Base-by-base conservation (phyloP, 2,888 invertebrate species). In the Orthonevra nobilis region DNA sequence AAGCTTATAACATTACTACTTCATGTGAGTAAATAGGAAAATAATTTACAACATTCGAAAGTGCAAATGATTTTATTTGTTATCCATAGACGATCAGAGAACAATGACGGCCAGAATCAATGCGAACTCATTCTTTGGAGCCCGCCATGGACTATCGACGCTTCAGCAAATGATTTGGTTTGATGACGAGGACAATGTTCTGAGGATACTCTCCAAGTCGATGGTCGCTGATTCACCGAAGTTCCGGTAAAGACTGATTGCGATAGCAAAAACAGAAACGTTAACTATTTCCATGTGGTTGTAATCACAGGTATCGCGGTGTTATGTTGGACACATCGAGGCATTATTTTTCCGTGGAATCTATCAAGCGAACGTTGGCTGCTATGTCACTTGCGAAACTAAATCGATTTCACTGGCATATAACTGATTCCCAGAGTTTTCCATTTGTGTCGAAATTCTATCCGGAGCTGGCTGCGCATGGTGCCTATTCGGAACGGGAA, bases 331-430 rank as follows among this genome's bases (percentile, higher is more conserved):
- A 98, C 86, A 97, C 98, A 0, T 94, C 97, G 0, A 90, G 98
- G 15, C 97, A 98, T 88, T 98, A 92, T 87, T 93, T 98, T 85
- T 92, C 95, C 0, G 90, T 95, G 1, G 91, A 90, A 6, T 91
- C 93, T 52, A 90, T 95, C 32, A 92, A 94, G 83, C 91, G 93
- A 7, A 93, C 95, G 6, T 89, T 98, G 84, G 93, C 95, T 70
- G 97, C 94, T 1, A 97, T 98, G 97, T 93, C 95, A 0, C 93
- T 95, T 42, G 93, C 93, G 83, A 98, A 98, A 88, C 88, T 97
- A 81, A 98, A 98, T 89, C 95, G 96, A 1, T 94, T 98, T 85
- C 97, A 98, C 85, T 97, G 97, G 97, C 95, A 96, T 85, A 91
- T 95, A 23, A 94, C 94, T 3, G 98, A 98, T 87, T 96, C 97